Evolutionary conservation across 2,797 vertebrate genomes (phyloP), one percentile per base, ranked within the genome.

Genomic region (Aphelocoma californica): DNA sequence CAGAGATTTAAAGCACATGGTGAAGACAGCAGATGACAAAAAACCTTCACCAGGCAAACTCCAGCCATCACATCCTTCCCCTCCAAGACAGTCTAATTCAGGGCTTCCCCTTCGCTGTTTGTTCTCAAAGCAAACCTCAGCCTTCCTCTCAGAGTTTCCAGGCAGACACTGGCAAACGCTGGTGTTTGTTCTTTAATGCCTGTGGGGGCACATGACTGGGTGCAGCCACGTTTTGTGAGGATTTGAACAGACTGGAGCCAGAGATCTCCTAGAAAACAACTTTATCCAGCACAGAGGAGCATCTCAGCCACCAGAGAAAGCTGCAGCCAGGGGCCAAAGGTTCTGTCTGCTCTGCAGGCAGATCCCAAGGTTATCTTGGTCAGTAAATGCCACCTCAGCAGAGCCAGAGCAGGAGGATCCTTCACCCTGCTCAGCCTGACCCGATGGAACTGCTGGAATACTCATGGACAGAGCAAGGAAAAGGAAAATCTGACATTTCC

Each of bases 381-480:
- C 26, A 34, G 34, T 8, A 54, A 54, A 62, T 34, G 14, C 24
- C 38, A 28, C 11, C 29, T 17, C 2, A 62, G 20, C 44, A 62
- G 19, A 73, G 38, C 29, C 34, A 69, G 36, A 31, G 50, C 66
- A 66, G 73, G 42, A 74, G 34, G 25, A 28, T 18, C 28, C 51
- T 5, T 16, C 70, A 5, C 19, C 70, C 79, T 62, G 18, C 65
- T 38, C 57, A 23, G 31, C 42, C 18, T 12, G 10, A 19, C 44
- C 75, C 12, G 0, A 5, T 2, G 51, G 51, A 74, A 44, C 51
- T 66, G 70, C 51, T 65, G 81, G 8, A 24, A 18, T 6, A 5
- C 48, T 70, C 62, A 0, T 0, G 2, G 36, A 31, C 3, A 82
- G 19, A 15, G 12, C 0, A 0, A 56, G 28, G 48, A 40, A 14